phyloP scores from a whole-genome alignment of 2,797 vertebrate genomes.

The Sitta carolinensis region DNA sequence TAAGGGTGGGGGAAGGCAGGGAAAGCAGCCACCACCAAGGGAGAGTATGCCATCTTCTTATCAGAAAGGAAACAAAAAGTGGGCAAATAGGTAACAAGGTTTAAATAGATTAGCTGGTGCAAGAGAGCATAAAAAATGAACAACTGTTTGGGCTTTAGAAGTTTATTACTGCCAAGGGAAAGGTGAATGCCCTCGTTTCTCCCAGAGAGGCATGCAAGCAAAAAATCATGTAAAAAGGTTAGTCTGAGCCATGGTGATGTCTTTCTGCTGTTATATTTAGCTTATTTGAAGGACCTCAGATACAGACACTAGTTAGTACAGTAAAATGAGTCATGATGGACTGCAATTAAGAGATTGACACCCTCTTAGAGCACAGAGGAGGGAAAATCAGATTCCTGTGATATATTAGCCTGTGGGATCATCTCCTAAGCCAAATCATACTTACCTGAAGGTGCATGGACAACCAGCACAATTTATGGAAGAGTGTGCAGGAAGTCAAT shows the following conservation, averaged over 20 bases:
- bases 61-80: background rate
- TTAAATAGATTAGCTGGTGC: background rate
- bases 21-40: background rate
- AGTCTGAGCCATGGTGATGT: background rate
- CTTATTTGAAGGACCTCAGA: background rate
- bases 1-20: background rate
- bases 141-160: background rate
- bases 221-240: background rate
- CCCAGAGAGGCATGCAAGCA: background rate
- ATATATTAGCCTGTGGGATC: background rate
- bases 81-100: background rate
- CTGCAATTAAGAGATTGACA: background rate
- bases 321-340: background rate
- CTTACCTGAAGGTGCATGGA: background rate
- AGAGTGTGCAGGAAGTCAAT: background rate
- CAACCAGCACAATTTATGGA: background rate
- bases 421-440: background rate
- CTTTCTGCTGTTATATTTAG: background rate
- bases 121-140: background rate
- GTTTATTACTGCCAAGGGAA: background rate
- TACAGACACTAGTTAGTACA: background rate
- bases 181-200: background rate
- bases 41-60: background rate
- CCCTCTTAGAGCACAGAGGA: background rate
- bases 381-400: background rate